A percentile compares a stretch with the other conserved stretches of the same genome.
These are phyloP conservation scores for Lateolabrax maculatus DNA, from an alignment of 2,797 vertebrate genomes.

Conservation along the genomic window DNA sequence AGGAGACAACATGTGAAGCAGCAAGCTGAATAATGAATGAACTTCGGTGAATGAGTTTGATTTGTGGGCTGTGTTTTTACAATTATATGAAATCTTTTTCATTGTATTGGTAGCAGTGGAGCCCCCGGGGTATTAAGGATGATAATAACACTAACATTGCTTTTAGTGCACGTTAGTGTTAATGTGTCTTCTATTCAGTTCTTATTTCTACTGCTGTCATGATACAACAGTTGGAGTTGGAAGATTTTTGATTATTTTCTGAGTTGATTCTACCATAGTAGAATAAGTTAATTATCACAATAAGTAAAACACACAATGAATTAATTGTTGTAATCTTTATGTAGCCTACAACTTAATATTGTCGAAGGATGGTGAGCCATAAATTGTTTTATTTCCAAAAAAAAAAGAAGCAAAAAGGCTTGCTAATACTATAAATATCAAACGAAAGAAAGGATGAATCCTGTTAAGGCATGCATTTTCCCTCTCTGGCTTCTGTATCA, in stretches of 20 bases:
- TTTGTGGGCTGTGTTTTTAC: conserved; percentile 41
- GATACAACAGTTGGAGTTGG: background rate
- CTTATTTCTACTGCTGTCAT: background rate
- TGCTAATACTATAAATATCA: conserved; percentile 14
- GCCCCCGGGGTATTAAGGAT: background rate
- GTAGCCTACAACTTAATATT: background rate
- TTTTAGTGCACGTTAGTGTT: too few species aligned
- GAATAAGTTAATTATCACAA: background rate
- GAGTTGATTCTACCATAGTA: too few species aligned
- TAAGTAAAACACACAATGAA: background rate
- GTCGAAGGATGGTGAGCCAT: background rate
- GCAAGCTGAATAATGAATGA: conserved; percentile 65
- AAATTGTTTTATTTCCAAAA: background rate
- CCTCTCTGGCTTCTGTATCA: background rate
- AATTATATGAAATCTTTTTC: conserved; percentile 31
- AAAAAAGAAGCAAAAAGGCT: too few species aligned
- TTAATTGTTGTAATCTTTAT: background rate
- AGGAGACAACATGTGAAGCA: conserved; percentile 45
- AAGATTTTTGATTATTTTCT: too few species aligned
- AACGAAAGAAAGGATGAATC: background rate
- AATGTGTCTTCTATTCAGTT: background rate
- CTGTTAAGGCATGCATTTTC: background rate
- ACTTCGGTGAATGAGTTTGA: conserved; percentile 36
- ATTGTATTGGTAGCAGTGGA: background rate
- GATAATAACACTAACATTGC: background rate